Percentiles rank a stretch among this genome's conserved stretches.
Conservation (phyloP, 2,888 invertebrate genomes). For the Andricus curvator region DNA sequence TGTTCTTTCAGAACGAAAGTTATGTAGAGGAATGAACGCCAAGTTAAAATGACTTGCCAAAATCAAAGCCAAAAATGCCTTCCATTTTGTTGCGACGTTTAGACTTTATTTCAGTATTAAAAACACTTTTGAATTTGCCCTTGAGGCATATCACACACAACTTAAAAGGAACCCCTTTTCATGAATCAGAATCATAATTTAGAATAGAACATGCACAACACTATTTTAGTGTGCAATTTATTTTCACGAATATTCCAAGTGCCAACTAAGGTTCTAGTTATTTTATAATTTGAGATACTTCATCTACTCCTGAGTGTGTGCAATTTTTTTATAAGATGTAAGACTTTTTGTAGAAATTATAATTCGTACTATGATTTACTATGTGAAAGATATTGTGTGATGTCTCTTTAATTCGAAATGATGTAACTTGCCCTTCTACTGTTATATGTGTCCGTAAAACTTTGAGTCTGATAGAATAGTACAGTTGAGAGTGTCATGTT, state of each 20-base stretch:
- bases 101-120: conserved; percentile 29
- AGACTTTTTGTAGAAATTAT: not conserved
- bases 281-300: conserved; percentile 9
- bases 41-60: not conserved
- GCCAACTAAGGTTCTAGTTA: conserved; percentile 32
- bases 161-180: conserved; percentile 2
- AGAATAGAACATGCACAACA: conserved; percentile 1
- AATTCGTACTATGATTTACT: not conserved
- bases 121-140: not conserved
- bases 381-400: not conserved
- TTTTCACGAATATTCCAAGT: conserved; percentile 33
- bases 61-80: conserved; percentile 37
- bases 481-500: conserved; percentile 29
- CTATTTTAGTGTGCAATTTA: conserved; percentile 14
- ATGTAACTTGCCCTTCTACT: not conserved
- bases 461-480: conserved; percentile 12
- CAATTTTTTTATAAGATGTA: not conserved
- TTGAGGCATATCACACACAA: not conserved
- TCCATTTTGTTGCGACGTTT: conserved; percentile 3
- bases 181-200: not conserved
- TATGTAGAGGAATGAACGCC: not conserved
- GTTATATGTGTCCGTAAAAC: not conserved
- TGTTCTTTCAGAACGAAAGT: not conserved
- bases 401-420: not conserved
- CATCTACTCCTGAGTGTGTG: not conserved